phyloP scores from a whole-genome alignment of 2,888 invertebrate species.

The Drosophila recens region DNA sequence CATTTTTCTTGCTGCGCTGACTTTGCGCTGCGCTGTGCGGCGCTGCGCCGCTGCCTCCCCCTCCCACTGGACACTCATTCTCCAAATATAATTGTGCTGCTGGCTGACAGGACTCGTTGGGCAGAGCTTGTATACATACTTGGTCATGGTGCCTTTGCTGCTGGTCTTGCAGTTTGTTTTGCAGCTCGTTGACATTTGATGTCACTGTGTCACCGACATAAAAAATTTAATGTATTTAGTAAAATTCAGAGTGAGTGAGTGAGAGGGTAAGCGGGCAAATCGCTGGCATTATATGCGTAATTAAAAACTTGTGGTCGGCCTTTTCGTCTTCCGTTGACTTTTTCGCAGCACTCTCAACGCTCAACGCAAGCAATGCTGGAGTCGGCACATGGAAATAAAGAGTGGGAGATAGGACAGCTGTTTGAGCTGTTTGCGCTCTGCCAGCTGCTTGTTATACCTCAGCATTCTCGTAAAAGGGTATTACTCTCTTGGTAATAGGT shows the following conservation, averaged over 20 bases:
- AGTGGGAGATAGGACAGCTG: conserved; percentile 53
- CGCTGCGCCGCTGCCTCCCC: conserved; percentile 35
- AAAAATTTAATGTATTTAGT: conserved; percentile 80
- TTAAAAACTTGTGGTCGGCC: conserved; percentile 78
- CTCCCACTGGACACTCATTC: conserved; percentile 71
- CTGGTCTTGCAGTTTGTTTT: conserved; percentile 68
- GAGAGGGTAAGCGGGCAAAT: conserved; percentile 48
- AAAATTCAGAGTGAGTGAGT: conserved; percentile 57
- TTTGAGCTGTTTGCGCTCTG: conserved; percentile 60
- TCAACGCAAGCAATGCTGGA: conserved; percentile 12
- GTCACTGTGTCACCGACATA: conserved; percentile 79
- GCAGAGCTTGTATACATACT: conserved; percentile 21
- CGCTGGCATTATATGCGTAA: conserved; percentile 79
- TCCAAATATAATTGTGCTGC: conserved; percentile 70
- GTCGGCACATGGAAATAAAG: conserved; percentile 11
- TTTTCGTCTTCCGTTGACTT: conserved; percentile 64
- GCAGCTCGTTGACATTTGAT: conserved; percentile 81
- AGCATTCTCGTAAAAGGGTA: conserved; percentile 1
- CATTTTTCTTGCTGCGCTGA: conserved; percentile 60
- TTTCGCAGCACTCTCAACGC: conserved; percentile 46
- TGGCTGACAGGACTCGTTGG: conserved; percentile 23
- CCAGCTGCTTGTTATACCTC: conserved; percentile 36
- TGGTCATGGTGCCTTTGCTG: conserved; percentile 12
- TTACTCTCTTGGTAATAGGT: background rate
- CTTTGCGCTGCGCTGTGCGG: conserved; percentile 21